Evolutionary conservation across 2,797 vertebrate species (phyloP).

Genomic region (Danionella dracula): DNA sequence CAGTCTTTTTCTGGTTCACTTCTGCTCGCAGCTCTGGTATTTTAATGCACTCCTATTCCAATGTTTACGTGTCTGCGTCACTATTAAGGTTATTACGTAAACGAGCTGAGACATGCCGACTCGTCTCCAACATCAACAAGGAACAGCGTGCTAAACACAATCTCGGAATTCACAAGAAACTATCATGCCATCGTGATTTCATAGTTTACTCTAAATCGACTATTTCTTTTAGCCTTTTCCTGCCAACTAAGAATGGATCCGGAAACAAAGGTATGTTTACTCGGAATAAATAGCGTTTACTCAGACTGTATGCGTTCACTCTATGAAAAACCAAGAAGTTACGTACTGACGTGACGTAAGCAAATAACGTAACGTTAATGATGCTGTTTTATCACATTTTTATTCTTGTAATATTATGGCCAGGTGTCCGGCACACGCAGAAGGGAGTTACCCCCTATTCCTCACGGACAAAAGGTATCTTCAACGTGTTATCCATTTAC

Average conservation of each 20-base stretch:
- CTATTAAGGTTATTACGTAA: constrained; percentile 9
- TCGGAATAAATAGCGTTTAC: too few relatives aligned
- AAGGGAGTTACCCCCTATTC: constrained; percentile 66
- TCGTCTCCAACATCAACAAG: constrained; percentile 34
- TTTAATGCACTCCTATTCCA: neutral
- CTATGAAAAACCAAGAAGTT: too few relatives aligned
- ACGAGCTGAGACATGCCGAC: constrained; percentile 4
- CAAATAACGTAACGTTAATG: neutral
- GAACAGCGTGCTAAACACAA: constrained; percentile 11
- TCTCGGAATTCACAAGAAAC: neutral
- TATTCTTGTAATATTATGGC: neutral
- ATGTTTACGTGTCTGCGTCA: constrained; percentile 8
- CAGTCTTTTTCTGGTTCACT: too few relatives aligned
- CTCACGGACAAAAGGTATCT: constrained; percentile 49
- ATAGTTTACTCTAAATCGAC: too few relatives aligned
- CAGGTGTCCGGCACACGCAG: constrained; percentile 41
- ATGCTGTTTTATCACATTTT: too few relatives aligned
- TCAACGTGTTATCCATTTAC: too few relatives aligned
- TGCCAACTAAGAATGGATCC: constrained; percentile 8
- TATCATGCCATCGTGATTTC: too few relatives aligned
- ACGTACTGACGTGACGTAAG: too few relatives aligned
- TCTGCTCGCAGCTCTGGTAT: too few relatives aligned
- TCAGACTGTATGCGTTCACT: too few relatives aligned
- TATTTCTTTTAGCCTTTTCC: too few relatives aligned
- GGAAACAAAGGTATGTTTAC: constrained; percentile 13